Evolutionary conservation across 2,888 invertebrate species (phyloP), one percentile per base, ranked within the genome.

Genomic region (Ophion ellenae): DNA sequence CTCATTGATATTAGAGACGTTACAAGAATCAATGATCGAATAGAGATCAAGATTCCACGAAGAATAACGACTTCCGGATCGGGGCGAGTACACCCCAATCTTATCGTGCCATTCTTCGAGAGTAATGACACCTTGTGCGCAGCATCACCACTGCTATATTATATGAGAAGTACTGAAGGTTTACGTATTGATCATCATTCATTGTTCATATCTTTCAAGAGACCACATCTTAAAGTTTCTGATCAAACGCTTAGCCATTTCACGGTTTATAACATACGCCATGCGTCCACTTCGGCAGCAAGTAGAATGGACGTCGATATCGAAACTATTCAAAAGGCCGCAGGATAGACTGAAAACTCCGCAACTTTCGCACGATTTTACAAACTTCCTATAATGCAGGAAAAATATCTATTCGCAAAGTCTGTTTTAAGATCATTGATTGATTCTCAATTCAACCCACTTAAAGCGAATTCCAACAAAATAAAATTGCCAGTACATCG

Each of bases 41-140:
- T 69, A 28, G 67, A 76, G 36, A 82, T 57, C 40, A 82, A 76
- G 32, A 82, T 82, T 36, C 61, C 69, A 7, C 67, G 67, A 59
- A 32, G 61, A 24, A 61, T 75, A 1, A 76, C 70, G n/a, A 81
- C 76, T 45, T 81, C 74, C 7, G 40, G 74, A 11, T n/a, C 20
- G 14, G 57, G 24, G 5, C 47, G 57, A 24, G 57, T 24, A 2
- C 81, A 81, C 17, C 66, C 74, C 4, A 73, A 40, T 74, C 24
- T 64, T 1, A 45, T 82, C 2, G n/a, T 88, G 11, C 47, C 86
- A n/a, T 81, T 86, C 17, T 84, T 76, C 17, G 32, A 59, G 28
- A 28, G 57, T 6, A 74, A 85, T 1, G 67, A 59, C 9, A 69
- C 40, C 3, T 36, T 86, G 28, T 85, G 85, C 10, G 40, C 80